Percentiles rank a stretch among this genome's conserved stretches.
Conservation (phyloP, 2,797 vertebrate species). For the Acanthurus tractus region DNA sequence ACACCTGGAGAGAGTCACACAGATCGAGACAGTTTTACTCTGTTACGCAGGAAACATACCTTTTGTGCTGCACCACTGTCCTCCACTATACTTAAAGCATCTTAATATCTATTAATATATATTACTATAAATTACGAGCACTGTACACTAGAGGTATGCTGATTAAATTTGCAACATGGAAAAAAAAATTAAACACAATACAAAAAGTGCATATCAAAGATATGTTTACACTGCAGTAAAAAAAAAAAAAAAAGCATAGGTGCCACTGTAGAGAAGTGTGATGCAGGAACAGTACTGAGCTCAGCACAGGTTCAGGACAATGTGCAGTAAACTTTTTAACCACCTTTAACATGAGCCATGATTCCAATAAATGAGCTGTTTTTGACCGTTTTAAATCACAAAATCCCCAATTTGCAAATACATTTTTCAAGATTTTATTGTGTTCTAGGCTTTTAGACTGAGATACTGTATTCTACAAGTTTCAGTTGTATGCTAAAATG, state of each 20-base stretch:
- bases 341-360: background rate
- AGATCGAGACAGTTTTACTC: background rate
- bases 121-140: too few relatives aligned
- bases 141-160: too few relatives aligned
- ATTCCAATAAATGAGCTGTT: background rate
- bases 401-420: background rate
- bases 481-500: background rate
- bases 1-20: conserved; percentile 80
- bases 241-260: too few relatives aligned
- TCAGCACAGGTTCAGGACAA: background rate
- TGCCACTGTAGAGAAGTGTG: background rate
- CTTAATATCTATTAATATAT: too few relatives aligned
- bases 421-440: background rate
- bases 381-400: background rate
- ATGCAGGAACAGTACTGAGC: background rate
- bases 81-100: background rate
- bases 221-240: too few relatives aligned
- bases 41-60: background rate
- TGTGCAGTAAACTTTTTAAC: background rate
- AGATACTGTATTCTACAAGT: background rate
- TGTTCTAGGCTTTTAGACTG: background rate
- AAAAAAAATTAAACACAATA: too few relatives aligned
- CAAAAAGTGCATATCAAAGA: too few relatives aligned
- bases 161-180: too few relatives aligned
- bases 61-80: background rate